Conservation (phyloP, 2,888 invertebrate species). For the Drosophila atripex region DNA sequence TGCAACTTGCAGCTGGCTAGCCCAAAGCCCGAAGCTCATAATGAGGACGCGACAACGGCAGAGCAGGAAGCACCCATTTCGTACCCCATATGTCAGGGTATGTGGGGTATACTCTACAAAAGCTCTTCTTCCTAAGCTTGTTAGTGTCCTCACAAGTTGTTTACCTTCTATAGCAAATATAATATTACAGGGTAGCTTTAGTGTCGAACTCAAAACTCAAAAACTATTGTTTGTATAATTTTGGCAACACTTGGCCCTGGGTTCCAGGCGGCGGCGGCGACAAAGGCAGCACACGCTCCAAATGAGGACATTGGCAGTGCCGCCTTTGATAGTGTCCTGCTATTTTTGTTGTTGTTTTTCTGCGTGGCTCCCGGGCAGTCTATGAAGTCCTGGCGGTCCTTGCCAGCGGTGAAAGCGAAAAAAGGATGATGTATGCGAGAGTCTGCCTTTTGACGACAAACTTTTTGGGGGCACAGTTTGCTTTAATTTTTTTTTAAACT, state of each 20-base stretch:
- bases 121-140: not conserved
- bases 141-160: too few relatives aligned
- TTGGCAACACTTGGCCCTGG: conserved; percentile 44
- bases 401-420: conserved; percentile 11
- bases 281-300: conserved; percentile 44
- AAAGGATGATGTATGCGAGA: conserved; percentile 32
- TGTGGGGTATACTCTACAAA: not conserved
- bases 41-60: conserved; percentile 59
- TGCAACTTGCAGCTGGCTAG: conserved; percentile 51
- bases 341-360: conserved; percentile 8
- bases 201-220: not conserved
- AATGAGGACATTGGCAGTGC: conserved; percentile 39
- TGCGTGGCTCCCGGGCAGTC: conserved; percentile 32
- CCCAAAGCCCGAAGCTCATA: conserved; percentile 54
- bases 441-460: conserved; percentile 55
- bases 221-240: conserved; percentile 7
- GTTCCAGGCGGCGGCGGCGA: conserved; percentile 43
- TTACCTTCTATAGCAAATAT: too few relatives aligned
- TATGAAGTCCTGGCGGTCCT: conserved; percentile 31
- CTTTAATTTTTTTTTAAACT: conserved; percentile 22
- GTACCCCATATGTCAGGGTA: not conserved
- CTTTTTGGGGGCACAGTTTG: conserved; percentile 51
- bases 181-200: not conserved
- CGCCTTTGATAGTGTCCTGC: conserved; percentile 15
- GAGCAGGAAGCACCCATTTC: conserved; percentile 19